phyloP scores from a whole-genome alignment of 1,140 invertebrate genomes.

The Mizuhopecten yessoensis region DNA sequence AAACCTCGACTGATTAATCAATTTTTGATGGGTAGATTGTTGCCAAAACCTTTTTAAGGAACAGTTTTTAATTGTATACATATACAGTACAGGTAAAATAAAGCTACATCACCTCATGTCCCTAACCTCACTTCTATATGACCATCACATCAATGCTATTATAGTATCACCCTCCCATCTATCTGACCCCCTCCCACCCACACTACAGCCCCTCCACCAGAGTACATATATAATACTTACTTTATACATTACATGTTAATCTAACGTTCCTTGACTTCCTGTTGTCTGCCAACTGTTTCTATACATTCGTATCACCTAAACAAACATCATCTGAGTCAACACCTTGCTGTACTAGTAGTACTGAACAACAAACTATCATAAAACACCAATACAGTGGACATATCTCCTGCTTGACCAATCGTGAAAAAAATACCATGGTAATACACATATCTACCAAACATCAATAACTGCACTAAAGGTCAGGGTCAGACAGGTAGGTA shows the following conservation, averaged over 20 bases:
- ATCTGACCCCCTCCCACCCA: no score
- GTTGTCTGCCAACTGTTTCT: neutral
- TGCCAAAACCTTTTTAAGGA: no score
- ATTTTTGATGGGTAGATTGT: no score
- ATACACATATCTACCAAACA: constrained; percentile 3
- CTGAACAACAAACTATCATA: neutral
- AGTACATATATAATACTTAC: neutral
- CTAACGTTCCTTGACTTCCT: neutral
- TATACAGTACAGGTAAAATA: no score
- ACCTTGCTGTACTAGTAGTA: neutral
- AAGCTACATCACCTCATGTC: no score
- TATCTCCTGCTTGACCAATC: constrained; percentile 31
- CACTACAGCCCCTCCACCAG: no score
- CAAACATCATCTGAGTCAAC: neutral
- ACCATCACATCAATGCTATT: no score
- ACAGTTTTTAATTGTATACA: no score
- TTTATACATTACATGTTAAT: neutral
- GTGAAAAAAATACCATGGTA: neutral
- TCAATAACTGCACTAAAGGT: neutral
- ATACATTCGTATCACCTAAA: neutral
- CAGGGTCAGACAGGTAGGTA: neutral
- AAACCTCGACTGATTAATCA: no score
- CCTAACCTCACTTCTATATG: no score
- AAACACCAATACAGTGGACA: neutral
- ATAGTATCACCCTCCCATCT: no score